Evolutionary conservation across 2,888 invertebrate species (phyloP).

Genomic region (Mesoligia furuncula): DNA sequence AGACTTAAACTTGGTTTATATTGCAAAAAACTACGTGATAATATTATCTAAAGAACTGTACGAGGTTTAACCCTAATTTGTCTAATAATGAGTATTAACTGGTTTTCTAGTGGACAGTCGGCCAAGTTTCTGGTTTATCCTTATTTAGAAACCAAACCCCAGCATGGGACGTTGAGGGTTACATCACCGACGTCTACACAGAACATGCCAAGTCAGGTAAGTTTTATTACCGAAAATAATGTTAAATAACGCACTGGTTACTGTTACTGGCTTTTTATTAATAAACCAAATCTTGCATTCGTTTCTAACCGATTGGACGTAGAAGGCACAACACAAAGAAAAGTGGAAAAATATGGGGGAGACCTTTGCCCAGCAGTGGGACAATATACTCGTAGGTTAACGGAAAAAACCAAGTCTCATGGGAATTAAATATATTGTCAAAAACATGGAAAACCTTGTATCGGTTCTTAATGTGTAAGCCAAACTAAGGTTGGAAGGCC

Average conservation of each 20-base stretch:
- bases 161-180: slow-evolving; percentile 91
- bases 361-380: no score
- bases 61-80: background rate
- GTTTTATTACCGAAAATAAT: slow-evolving; percentile 24
- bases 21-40: background rate
- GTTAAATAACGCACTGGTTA: background rate
- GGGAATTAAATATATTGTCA: background rate
- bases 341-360: no score
- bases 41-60: background rate
- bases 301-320: no score
- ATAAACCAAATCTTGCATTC: no score
- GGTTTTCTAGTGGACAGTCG: slow-evolving; percentile 37
- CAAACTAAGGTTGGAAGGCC: no score
- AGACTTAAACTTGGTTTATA: background rate
- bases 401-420: background rate
- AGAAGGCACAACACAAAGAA: no score
- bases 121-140: slow-evolving; percentile 85
- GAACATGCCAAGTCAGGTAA: slow-evolving; percentile 91
- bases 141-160: slow-evolving; percentile 87
- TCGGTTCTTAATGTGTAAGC: background rate
- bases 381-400: no score
- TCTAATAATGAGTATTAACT: background rate
- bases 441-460: background rate
- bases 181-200: slow-evolving; percentile 93
- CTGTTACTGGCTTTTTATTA: background rate